These are phyloP conservation scores for Lagocephalus sceleratus DNA, from an alignment of 2,797 vertebrate genomes.

Conservation along the genomic window DNA sequence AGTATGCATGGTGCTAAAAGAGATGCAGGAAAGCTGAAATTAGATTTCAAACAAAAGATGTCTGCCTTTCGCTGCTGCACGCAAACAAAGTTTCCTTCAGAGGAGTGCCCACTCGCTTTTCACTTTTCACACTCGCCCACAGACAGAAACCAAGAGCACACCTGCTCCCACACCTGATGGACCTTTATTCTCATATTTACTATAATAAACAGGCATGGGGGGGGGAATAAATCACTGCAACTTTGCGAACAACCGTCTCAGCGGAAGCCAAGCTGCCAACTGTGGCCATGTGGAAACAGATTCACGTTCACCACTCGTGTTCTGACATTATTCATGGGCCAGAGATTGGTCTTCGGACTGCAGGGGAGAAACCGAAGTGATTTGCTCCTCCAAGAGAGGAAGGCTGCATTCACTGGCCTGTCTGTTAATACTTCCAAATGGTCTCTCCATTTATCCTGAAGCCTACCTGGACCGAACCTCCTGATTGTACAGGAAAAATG, in stretches of 20 bases:
- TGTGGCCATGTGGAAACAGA: conserved; percentile 24
- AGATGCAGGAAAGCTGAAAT: neutral
- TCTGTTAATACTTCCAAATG: too few species aligned
- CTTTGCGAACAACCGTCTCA: conserved; percentile 30
- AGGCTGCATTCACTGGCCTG: neutral
- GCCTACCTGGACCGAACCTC: conserved; percentile 9
- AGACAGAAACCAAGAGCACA: conserved; percentile 5
- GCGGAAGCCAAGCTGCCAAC: conserved; percentile 10
- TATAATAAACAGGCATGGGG: conserved; percentile 21
- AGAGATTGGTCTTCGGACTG: neutral
- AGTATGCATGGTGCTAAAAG: neutral
- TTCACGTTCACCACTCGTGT: conserved; percentile 23
- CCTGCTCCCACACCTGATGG: conserved; percentile 3
- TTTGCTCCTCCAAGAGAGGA: neutral
- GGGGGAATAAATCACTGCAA: conserved; percentile 26
- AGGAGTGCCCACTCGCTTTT: conserved; percentile 7
- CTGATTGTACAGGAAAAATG: too few species aligned
- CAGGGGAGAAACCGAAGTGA: too few species aligned
- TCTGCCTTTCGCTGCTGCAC: conserved; percentile 5
- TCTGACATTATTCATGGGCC: conserved; percentile 24
- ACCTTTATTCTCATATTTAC: conserved; percentile 5
- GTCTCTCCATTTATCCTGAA: neutral
- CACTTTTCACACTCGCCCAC: neutral
- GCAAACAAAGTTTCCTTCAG: conserved; percentile 25
- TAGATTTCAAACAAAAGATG: neutral